A percentile compares a stretch with the other conserved stretches of the same genome.
Evolutionary conservation across 1,140 invertebrate genomes (phyloP).

Genomic region (Pissodes strobi): DNA sequence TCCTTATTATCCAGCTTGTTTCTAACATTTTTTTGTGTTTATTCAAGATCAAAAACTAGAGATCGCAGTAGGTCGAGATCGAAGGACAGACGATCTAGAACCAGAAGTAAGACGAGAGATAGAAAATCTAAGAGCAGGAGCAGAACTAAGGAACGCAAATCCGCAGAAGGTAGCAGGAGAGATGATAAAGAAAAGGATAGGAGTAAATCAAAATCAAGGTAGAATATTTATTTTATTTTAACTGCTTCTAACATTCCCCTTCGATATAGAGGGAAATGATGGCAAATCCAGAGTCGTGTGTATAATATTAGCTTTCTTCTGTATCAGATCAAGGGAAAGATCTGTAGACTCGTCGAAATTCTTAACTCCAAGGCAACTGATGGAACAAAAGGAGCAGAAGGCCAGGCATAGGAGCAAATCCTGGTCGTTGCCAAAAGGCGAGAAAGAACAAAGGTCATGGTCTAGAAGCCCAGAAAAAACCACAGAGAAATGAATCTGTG

Average conservation of each 20-base stretch:
- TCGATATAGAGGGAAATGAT: no score
- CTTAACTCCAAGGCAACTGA: slow-evolving; percentile 43
- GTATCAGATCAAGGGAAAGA: slow-evolving; percentile 28
- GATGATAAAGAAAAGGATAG: slow-evolving; percentile 11
- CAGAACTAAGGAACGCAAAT: background rate
- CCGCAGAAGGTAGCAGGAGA: no score
- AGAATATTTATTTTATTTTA: no score
- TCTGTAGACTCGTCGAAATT: slow-evolving; percentile 48
- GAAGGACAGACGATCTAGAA: slow-evolving; percentile 32
- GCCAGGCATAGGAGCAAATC: slow-evolving; percentile 45
- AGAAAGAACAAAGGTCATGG: slow-evolving; percentile 40
- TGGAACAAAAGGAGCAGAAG: slow-evolving; percentile 20
- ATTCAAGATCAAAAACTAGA: slow-evolving; percentile 44
- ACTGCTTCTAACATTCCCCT: no score
- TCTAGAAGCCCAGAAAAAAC: slow-evolving; percentile 43
- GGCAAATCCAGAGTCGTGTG: no score
- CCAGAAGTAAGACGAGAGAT: background rate
- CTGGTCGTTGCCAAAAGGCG: slow-evolving; percentile 43
- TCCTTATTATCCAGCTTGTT: no score
- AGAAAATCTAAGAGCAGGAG: slow-evolving; percentile 48
- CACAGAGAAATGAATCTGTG: no score
- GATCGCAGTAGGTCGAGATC: slow-evolving; percentile 30
- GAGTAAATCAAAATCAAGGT: slow-evolving; percentile 42
- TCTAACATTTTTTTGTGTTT: no score
- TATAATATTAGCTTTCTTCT: no score